Conservation (phyloP, 1,140 invertebrate genomes). For the Micrasema longulum region DNA sequence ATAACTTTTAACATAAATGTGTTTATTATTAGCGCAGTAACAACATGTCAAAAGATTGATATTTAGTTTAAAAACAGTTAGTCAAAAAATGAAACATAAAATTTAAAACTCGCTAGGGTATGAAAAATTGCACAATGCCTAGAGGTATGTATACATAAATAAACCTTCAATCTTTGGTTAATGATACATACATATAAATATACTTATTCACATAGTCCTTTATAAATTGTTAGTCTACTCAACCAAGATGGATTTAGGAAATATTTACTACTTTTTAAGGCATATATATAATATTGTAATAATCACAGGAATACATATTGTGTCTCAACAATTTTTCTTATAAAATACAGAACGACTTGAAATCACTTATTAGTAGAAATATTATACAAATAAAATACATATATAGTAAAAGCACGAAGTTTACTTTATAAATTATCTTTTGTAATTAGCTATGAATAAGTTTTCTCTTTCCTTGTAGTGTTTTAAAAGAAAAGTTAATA, state of each 20-base stretch:
- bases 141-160: not conserved
- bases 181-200: slow-evolving; percentile 1
- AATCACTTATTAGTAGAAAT: too few relatives aligned
- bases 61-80: not conserved
- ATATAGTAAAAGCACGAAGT: too few relatives aligned
- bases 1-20: too few relatives aligned
- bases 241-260: slow-evolving; percentile 14
- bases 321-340: too few relatives aligned
- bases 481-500: too few relatives aligned
- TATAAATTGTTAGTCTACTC: slow-evolving; percentile 9
- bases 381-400: too few relatives aligned
- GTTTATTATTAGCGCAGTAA: too few relatives aligned
- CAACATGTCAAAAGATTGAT: too few relatives aligned
- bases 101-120: not conserved
- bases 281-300: slow-evolving; percentile 24
- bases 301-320: slow-evolving; percentile 34
- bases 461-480: too few relatives aligned
- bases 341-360: too few relatives aligned
- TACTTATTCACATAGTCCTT: not conserved
- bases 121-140: slow-evolving; percentile 7
- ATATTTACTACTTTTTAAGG: slow-evolving; percentile 21
- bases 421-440: too few relatives aligned
- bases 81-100: not conserved
- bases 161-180: slow-evolving; percentile 12
- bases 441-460: too few relatives aligned